These are phyloP conservation scores for Anarhynchus alexandrinus DNA, from an alignment of 2,113 vertebrate genomes.

Conservation along the genomic window DNA sequence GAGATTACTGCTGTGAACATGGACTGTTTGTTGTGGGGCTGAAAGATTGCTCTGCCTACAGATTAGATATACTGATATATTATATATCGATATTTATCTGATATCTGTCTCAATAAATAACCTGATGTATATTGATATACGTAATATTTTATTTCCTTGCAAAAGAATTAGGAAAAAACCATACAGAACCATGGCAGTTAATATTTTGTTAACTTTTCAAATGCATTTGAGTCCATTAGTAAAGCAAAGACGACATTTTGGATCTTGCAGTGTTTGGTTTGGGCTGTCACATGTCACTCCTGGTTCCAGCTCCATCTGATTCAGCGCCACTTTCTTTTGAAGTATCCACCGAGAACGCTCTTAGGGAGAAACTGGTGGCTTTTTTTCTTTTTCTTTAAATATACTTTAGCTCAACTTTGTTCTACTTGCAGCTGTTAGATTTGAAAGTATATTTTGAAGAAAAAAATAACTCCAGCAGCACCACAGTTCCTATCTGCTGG, in stretches of 20 bases:
- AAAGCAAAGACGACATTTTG: not conserved
- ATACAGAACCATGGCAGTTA: not conserved
- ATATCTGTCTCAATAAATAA: not conserved
- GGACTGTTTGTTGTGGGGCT: not conserved
- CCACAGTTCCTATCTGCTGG: conserved; percentile 65
- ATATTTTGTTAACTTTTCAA: not conserved
- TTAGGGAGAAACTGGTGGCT: not conserved
- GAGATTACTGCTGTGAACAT: not conserved
- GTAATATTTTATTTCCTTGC: not conserved
- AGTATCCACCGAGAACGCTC: conserved; percentile 46
- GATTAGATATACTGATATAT: not conserved
- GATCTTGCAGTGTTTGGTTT: not conserved
- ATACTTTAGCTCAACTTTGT: conserved; percentile 66
- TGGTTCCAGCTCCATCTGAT: conserved; percentile 37
- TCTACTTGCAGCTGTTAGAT: conserved; percentile 64
- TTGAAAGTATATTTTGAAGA: conserved; percentile 67
- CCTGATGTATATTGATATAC: not conserved
- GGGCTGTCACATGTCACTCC: not conserved
- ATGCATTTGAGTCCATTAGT: not conserved
- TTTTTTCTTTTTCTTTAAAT: conserved; percentile 35
- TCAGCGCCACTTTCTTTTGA: conserved; percentile 45
- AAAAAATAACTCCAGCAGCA: conserved; percentile 32
- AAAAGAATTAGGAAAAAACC: not conserved
- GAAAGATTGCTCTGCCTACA: not conserved
- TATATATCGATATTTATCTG: not conserved